Conservation (phyloP, 1,140 invertebrate species). For the Hyles vespertilio region DNA sequence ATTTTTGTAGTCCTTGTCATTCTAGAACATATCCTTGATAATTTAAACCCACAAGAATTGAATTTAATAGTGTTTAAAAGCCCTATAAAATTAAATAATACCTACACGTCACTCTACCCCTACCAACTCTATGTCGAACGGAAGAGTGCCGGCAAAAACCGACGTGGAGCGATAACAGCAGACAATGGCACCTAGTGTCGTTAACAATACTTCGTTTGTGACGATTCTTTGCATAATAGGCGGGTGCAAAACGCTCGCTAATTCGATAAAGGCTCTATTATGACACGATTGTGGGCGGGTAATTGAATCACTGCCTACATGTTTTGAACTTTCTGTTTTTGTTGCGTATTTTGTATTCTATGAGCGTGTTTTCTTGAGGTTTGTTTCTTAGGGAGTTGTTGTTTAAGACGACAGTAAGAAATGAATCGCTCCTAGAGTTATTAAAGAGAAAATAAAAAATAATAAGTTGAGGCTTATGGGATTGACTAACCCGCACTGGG, state of each 20-base stretch:
- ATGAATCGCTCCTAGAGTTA: neutral
- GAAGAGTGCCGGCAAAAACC: constrained; percentile 68
- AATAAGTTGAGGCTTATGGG: no score
- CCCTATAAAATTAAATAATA: neutral
- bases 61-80: no score
- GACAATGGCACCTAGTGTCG: constrained; percentile 69
- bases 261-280: constrained; percentile 68
- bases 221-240: constrained; percentile 71
- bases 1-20: no score
- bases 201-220: constrained; percentile 72
- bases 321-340: constrained; percentile 36
- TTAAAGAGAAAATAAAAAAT: no score
- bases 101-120: constrained; percentile 28
- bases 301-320: constrained; percentile 56
- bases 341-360: constrained; percentile 15
- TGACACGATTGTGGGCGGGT: constrained; percentile 60
- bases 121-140: constrained; percentile 44
- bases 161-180: constrained; percentile 63
- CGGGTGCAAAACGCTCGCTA: constrained; percentile 61
- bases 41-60: no score
- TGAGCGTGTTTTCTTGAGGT: constrained; percentile 5
- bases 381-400: neutral
- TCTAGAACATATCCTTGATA: no score
- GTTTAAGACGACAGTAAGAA: neutral
- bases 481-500: no score